Evolutionary conservation across 1,140 invertebrate species (phyloP), one percentile per base, ranked within the genome.

Genomic region (Drosophila truncata): DNA sequence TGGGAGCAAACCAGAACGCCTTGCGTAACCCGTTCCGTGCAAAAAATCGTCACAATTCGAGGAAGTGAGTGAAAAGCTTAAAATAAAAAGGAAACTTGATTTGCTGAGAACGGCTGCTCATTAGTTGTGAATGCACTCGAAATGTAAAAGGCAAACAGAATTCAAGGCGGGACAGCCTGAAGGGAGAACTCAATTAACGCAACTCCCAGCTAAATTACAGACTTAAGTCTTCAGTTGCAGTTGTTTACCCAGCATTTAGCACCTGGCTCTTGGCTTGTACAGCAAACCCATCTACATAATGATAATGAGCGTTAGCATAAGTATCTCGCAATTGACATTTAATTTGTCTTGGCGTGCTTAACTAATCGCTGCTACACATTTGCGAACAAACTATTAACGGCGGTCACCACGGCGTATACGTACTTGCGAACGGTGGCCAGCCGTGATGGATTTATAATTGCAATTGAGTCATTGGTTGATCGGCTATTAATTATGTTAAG

Each of bases 391-490:
- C 14, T 66, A 27, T 50, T 69, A 69, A 33, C 44, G 18, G 27
- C 42, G 31, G 31, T 35, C 37, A 64, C 33, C 59, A 50, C 52
- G 46, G 58, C 62, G 66, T 69, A 81, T 76, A 65, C 80, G 42
- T 58, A 69, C 10, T 58, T 16, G 47, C 39, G 58, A 31, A 35
- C 20, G 4, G 42, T 47, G 18, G 64, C 46, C 59, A 31, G 62
- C 29, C 7, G 66, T 82, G 76, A 83, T 86, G 63, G 80, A 46
- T 83, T 83, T 83, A 80, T 88, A 86, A 86, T 86, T 86, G 83
- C 76, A 79, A 49, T 72, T 78, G 74, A 78, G 63, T 78, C 73
- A 70, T 58, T 59, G 46, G 74, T 37, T 60, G 50, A 58, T 46
- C 67, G 62, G 39, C 64, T 50, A 69, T 80, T 78, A 87, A 78